Conservation (phyloP, 2,888 invertebrate species). For the Macropis europaea region DNA sequence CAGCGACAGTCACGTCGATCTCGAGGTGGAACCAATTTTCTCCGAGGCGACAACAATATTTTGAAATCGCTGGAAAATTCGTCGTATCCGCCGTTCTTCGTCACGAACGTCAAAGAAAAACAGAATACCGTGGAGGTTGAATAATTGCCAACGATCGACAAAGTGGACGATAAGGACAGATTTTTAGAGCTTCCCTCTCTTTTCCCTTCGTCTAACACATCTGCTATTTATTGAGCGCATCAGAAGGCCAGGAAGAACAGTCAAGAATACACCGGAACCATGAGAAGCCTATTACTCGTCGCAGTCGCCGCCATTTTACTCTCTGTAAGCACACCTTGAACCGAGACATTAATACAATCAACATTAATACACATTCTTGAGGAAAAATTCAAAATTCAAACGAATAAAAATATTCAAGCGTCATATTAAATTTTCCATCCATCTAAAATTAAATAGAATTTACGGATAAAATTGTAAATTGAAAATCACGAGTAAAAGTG, state of each 20-base stretch:
- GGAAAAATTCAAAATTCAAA: too few relatives aligned
- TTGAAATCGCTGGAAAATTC: neutral
- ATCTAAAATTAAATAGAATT: too few relatives aligned
- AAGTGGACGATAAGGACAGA: slow-evolving; percentile 8
- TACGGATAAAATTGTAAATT: too few relatives aligned
- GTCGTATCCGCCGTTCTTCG: neutral
- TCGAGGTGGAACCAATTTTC: neutral
- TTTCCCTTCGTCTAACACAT: neutral
- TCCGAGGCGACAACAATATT: neutral
- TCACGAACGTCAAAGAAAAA: neutral
- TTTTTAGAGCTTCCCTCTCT: neutral
- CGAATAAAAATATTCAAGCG: too few relatives aligned
- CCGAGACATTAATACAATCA: too few relatives aligned
- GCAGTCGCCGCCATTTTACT: neutral
- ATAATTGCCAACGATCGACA: slow-evolving; percentile 8
- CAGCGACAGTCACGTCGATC: neutral
- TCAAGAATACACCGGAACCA: slow-evolving; percentile 1
- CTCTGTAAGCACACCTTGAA: slow-evolving; percentile 27
- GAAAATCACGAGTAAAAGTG: too few relatives aligned
- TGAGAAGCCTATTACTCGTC: slow-evolving; percentile 12
- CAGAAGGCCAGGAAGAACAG: neutral
- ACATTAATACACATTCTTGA: too few relatives aligned
- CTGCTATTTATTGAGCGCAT: slow-evolving; percentile 20
- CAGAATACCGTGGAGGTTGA: neutral
- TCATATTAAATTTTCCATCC: too few relatives aligned